Percentiles rank a stretch among this genome's conserved stretches.
phyloP scores from a whole-genome alignment of 2,113 vertebrate species.

The Bujurquina vittata region DNA sequence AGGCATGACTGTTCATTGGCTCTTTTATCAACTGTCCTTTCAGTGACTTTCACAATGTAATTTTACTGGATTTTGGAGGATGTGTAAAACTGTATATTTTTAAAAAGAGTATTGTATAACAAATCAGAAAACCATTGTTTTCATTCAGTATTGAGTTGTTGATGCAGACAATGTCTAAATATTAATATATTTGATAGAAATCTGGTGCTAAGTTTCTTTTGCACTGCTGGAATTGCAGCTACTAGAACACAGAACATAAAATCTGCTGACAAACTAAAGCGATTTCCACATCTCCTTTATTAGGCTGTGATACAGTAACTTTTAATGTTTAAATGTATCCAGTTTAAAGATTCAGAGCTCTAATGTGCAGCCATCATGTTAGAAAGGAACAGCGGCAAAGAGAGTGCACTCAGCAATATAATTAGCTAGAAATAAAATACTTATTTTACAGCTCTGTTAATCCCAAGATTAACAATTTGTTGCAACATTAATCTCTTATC shows the following conservation, averaged over 20 bases:
- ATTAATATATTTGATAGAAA: not conserved
- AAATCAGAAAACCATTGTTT: too few relatives aligned
- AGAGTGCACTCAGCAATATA: not conserved
- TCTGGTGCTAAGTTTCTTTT: not conserved
- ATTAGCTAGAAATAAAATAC: not conserved
- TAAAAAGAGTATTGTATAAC: too few relatives aligned
- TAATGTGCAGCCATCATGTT: not conserved
- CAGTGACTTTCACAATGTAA: too few relatives aligned
- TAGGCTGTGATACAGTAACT: not conserved
- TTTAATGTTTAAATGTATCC: not conserved
- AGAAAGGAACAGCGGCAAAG: not conserved
- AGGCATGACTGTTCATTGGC: too few relatives aligned
- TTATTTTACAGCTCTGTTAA: not conserved
- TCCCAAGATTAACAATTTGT: not conserved
- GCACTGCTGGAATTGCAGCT: not conserved
- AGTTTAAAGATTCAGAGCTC: not conserved
- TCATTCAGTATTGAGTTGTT: not conserved
- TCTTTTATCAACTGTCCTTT: too few relatives aligned
- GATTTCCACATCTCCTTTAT: too few relatives aligned
- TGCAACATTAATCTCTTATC: not conserved
- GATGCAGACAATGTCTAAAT: not conserved
- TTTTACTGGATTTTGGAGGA: too few relatives aligned
- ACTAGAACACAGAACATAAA: not conserved
- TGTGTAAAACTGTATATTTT: too few relatives aligned
- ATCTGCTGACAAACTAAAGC: not conserved